Percentiles rank a stretch among this genome's conserved stretches.
These are phyloP conservation scores for Chrysina gloriosa DNA, from an alignment of 2,888 invertebrate genomes.

Conservation along the genomic window DNA sequence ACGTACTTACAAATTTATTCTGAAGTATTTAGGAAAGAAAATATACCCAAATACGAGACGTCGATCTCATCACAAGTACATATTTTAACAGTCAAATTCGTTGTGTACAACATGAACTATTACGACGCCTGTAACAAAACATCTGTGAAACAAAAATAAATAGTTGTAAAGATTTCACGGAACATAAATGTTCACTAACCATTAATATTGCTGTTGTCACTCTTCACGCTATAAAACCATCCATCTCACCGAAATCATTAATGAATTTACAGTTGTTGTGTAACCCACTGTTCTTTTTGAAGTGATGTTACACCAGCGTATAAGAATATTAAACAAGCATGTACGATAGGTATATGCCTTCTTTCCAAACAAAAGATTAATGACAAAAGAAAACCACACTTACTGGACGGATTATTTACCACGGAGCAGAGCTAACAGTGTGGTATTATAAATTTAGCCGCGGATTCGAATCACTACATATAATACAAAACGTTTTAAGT, in stretches of 20 bases:
- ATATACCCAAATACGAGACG: neutral
- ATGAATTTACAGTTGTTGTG: conserved; percentile 22
- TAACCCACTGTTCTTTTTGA: conserved; percentile 18
- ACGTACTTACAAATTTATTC: too few species aligned
- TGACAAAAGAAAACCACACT: neutral
- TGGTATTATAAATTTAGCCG: neutral
- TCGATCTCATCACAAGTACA: neutral
- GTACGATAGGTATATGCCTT: neutral
- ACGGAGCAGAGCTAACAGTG: neutral
- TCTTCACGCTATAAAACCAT: conserved; percentile 15
- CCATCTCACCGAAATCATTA: conserved; percentile 26
- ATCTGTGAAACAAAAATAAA: conserved; percentile 14
- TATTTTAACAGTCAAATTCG: neutral
- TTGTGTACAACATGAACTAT: conserved; percentile 2
- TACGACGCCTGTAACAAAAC: conserved; percentile 4
- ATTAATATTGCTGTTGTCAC: conserved; percentile 33
- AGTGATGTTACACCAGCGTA: conserved; percentile 7
- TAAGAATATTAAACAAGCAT: neutral
- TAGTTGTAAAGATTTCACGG: conserved; percentile 13
- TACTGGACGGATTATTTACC: neutral
- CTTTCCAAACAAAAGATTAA: conserved; percentile 18
- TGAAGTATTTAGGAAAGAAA: neutral
- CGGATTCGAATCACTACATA: too few species aligned
- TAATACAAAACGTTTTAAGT: too few species aligned
- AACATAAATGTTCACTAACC: conserved; percentile 15